Conservation (phyloP, 2,888 invertebrate genomes). For the Coecobrya sp. region DNA sequence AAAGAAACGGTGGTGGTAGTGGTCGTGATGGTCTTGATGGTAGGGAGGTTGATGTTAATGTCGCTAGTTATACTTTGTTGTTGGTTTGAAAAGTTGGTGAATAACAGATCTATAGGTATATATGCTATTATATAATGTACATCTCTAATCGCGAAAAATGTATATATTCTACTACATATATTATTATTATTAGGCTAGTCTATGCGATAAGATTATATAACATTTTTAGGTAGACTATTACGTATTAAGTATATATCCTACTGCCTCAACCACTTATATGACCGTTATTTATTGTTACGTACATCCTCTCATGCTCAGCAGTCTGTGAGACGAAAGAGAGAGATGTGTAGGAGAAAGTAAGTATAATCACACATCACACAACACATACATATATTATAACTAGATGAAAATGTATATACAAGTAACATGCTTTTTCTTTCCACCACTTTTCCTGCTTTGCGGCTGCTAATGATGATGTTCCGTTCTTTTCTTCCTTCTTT, state of each 20-base stretch:
- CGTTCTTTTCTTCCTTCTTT: constrained; percentile 50
- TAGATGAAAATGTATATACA: too few relatives aligned
- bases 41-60: not conserved
- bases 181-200: too few relatives aligned
- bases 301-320: constrained; percentile 31
- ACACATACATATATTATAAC: constrained; percentile 74
- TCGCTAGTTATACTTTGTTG: not conserved
- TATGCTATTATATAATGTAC: not conserved
- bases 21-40: constrained; percentile 13
- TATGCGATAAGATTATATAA: too few relatives aligned
- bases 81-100: not conserved
- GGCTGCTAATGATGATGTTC: constrained; percentile 80
- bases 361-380: constrained; percentile 70
- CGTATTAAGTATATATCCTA: too few relatives aligned
- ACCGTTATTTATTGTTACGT: constrained; percentile 78
- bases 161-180: too few relatives aligned
- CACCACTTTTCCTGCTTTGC: constrained; percentile 72
- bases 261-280: constrained; percentile 21
- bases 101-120: too few relatives aligned
- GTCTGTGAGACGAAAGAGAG: constrained; percentile 6
- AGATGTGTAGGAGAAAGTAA: constrained; percentile 1
- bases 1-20: too few relatives aligned
- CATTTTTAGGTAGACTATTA: too few relatives aligned
- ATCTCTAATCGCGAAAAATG: too few relatives aligned
- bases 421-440: constrained; percentile 67